These are phyloP conservation scores for Sinocyclocheilus maitianheensis DNA, from an alignment of 2,113 vertebrate genomes.

Conservation along the genomic window DNA sequence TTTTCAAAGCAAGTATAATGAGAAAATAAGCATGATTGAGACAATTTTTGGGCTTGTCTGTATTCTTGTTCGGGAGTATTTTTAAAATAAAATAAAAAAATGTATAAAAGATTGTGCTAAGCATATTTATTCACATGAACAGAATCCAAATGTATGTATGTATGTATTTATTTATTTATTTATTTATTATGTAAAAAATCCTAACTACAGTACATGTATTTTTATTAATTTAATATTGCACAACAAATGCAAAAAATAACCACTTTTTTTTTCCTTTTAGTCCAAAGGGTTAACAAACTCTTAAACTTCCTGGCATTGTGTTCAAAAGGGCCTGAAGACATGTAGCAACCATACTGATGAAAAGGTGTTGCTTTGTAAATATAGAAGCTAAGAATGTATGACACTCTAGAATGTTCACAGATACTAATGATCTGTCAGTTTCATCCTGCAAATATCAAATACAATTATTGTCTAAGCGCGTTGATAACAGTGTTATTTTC, in stretches of 20 bases:
- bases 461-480: constrained; percentile 7
- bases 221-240: neutral
- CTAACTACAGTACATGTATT: neutral
- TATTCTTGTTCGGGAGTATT: neutral
- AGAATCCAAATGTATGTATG: neutral
- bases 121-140: neutral
- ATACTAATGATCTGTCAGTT: neutral
- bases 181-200: too few species aligned
- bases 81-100: neutral
- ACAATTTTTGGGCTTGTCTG: neutral
- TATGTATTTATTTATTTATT: too few species aligned
- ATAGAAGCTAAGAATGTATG: neutral
- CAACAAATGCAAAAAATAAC: neutral
- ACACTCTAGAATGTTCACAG: neutral
- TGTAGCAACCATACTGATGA: neutral
- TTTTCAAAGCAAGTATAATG: too few species aligned
- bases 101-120: neutral
- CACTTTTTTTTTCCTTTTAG: too few species aligned
- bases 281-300: too few species aligned
- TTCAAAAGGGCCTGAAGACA: neutral
- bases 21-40: too few species aligned
- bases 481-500: constrained; percentile 30
- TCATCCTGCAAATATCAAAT: constrained; percentile 20
- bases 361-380: neutral
- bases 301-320: too few species aligned